Conservation (phyloP, 2,113 vertebrate genomes). For the Fukomys damarensis region DNA sequence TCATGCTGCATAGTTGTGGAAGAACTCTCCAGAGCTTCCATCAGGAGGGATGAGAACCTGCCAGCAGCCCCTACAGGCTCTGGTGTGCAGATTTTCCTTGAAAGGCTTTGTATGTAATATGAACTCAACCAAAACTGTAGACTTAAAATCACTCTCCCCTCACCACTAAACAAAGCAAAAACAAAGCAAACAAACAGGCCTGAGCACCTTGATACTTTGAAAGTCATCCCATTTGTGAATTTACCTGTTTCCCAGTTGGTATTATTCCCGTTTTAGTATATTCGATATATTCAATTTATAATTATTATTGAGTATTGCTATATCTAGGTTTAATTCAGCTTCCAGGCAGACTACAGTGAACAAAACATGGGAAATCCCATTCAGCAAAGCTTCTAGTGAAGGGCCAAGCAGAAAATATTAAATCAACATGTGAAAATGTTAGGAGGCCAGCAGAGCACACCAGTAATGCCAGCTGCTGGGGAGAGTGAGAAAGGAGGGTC, state of each 20-base stretch:
- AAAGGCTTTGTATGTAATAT: accelerated
- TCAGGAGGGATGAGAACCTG: background rate
- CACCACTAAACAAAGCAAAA: background rate
- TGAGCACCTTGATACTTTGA: background rate
- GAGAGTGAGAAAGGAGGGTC: background rate
- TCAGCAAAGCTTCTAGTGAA: background rate
- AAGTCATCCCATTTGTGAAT: background rate
- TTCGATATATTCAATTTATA: background rate
- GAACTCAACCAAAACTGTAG: background rate
- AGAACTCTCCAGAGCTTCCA: background rate
- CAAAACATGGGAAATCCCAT: background rate
- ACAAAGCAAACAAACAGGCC: background rate
- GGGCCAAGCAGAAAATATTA: background rate
- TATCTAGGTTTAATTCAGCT: background rate
- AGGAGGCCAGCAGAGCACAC: background rate
- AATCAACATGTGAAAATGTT: background rate
- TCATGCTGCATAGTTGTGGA: background rate
- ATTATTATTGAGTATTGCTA: accelerated
- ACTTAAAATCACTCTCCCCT: background rate
- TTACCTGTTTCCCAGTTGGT: background rate
- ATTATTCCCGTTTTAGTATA: background rate
- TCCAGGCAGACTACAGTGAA: background rate
- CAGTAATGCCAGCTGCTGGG: background rate
- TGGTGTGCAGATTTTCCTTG: background rate
- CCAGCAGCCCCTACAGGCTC: no score